phyloP scores from a whole-genome alignment of 2,797 vertebrate species.

The Labroides dimidiatus region DNA sequence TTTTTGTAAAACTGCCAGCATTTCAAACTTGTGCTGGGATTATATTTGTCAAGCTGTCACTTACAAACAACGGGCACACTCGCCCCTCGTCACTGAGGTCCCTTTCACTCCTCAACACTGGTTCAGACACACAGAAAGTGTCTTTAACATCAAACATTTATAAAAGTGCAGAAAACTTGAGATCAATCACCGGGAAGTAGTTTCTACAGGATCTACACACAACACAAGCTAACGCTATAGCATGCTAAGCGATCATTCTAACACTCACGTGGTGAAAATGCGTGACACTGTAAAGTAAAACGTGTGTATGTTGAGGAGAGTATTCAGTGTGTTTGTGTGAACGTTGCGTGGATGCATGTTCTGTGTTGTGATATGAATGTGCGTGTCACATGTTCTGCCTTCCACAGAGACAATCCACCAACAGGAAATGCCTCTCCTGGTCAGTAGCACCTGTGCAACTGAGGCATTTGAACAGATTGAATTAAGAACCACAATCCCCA shows the following conservation, averaged over 20 bases:
- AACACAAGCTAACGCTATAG: conserved; percentile 49
- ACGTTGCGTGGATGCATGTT: conserved; percentile 19
- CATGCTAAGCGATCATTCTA: conserved; percentile 57
- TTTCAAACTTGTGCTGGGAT: not conserved
- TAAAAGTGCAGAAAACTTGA: not conserved
- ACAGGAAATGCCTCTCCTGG: conserved; percentile 26
- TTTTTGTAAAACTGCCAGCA: not conserved
- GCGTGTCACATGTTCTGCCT: conserved; percentile 46
- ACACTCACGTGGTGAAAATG: conserved; percentile 32
- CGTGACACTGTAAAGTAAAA: conserved; percentile 10
- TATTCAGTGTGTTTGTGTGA: conserved; percentile 21
- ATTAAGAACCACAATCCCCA: conserved; percentile 18
- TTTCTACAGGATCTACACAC: conserved; percentile 33
- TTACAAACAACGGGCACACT: not conserved
- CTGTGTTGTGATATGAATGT: conserved; percentile 26
- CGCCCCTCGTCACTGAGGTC: not conserved
- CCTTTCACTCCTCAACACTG: not conserved
- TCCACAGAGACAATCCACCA: conserved; percentile 26
- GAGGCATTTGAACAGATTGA: conserved; percentile 21
- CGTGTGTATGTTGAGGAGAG: not conserved
- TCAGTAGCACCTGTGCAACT: conserved; percentile 51
- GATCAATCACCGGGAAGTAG: conserved; percentile 32
- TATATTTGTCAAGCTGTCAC: not conserved
- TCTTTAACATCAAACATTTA: not conserved
- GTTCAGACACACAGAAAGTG: conserved; percentile 11